Conservation (phyloP, 2,797 vertebrate genomes). For the Harpagifer antarcticus region DNA sequence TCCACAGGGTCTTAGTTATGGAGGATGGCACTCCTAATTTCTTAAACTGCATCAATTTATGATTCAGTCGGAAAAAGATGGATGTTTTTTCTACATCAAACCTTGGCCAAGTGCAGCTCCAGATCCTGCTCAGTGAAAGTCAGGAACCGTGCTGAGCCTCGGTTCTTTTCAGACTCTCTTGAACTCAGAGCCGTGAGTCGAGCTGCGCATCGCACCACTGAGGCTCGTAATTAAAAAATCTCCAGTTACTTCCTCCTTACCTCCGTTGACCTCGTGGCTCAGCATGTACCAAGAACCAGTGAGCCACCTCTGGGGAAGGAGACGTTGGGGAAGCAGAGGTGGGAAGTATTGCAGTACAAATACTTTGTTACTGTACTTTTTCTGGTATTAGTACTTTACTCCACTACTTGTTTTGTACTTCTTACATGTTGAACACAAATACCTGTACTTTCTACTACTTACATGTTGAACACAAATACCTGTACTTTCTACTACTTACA, state of each 20-base stretch:
- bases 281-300: constrained; percentile 49
- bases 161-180: constrained; percentile 43
- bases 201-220: constrained; percentile 74
- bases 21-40: constrained; percentile 54
- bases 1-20: constrained; percentile 68
- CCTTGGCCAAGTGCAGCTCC: constrained; percentile 59
- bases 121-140: constrained; percentile 56
- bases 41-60: constrained; percentile 63
- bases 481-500: no score
- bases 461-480: no score
- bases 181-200: constrained; percentile 54
- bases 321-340: no score
- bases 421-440: no score
- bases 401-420: no score
- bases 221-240: constrained; percentile 82
- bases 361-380: no score
- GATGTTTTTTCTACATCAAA: constrained; percentile 47
- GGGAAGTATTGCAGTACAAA: no score
- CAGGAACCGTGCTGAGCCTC: constrained; percentile 56
- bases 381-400: no score
- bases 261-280: constrained; percentile 68
- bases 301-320: constrained; percentile 51
- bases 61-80: constrained; percentile 56
- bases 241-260: constrained; percentile 76
- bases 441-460: no score